Conservation (phyloP, 1,140 invertebrate species). For the Geopemphigus sp. region DNA sequence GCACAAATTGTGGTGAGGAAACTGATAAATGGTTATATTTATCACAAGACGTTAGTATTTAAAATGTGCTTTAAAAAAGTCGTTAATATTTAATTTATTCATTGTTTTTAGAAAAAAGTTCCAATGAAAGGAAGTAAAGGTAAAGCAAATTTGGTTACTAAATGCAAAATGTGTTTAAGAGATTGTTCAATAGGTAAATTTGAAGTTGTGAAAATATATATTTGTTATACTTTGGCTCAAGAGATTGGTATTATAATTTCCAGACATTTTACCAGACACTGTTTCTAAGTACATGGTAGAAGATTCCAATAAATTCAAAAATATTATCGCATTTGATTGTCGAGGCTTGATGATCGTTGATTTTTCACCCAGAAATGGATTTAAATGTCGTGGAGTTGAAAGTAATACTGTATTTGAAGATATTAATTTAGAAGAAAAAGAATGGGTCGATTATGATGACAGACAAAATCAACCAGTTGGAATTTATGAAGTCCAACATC, state of each 20-base stretch:
- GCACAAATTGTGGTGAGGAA: slow-evolving; percentile 39
- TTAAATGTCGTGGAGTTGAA: slow-evolving; percentile 33
- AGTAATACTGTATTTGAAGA: slow-evolving; percentile 34
- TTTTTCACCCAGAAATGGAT: slow-evolving; percentile 43
- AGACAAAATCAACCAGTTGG: slow-evolving; percentile 34
- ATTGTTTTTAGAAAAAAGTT: not conserved
- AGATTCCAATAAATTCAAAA: slow-evolving; percentile 43
- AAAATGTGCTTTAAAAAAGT: no score
- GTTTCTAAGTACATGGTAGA: slow-evolving; percentile 27
- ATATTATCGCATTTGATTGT: slow-evolving; percentile 30
- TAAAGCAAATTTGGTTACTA: slow-evolving; percentile 23
- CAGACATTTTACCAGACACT: slow-evolving; percentile 31
- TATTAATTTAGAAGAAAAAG: slow-evolving; percentile 35
- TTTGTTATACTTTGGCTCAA: no score
- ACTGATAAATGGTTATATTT: slow-evolving; percentile 40
- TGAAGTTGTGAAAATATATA: not conserved
- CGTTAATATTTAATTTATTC: slow-evolving; percentile 9
- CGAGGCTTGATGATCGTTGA: slow-evolving; percentile 17
- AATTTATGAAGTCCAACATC: slow-evolving; percentile 41
- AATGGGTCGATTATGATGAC: slow-evolving; percentile 46
- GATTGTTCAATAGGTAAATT: slow-evolving; percentile 23
- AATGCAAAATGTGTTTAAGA: slow-evolving; percentile 45
- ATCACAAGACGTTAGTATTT: slow-evolving; percentile 29
- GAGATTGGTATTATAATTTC: not conserved
- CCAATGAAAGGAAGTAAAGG: slow-evolving; percentile 39